phyloP scores from a whole-genome alignment of 2,888 invertebrate genomes.

The Strigamia transsilvanica region DNA sequence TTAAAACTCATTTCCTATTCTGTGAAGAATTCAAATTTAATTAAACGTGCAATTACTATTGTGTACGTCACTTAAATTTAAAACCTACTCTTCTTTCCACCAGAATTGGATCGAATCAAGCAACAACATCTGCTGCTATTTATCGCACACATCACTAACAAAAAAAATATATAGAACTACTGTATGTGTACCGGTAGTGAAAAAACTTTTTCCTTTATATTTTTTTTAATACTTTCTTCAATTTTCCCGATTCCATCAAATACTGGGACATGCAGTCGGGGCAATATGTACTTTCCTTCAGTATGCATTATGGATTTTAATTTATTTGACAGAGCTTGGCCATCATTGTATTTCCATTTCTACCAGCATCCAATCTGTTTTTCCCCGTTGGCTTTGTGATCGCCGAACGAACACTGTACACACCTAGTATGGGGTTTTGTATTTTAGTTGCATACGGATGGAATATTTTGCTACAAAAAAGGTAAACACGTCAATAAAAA shows the following conservation, averaged over 20 bases:
- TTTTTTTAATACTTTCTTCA: slow-evolving; percentile 12
- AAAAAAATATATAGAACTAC: background rate
- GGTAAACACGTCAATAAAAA: slow-evolving; percentile 52
- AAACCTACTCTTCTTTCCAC: background rate
- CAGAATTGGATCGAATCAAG: slow-evolving; percentile 7
- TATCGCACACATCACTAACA: background rate
- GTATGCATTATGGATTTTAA: slow-evolving; percentile 60
- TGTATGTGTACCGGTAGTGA: too few relatives aligned
- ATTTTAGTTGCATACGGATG: slow-evolving; percentile 89
- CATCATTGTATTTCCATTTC: slow-evolving; percentile 86
- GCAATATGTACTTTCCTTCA: slow-evolving; percentile 52
- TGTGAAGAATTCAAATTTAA: slow-evolving; percentile 1
- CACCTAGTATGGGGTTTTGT: slow-evolving; percentile 98
- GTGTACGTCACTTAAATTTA: background rate
- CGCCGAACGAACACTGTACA: slow-evolving; percentile 92
- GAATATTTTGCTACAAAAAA: slow-evolving; percentile 68
- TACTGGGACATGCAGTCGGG: slow-evolving; percentile 10
- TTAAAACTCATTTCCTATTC: slow-evolving; percentile 45
- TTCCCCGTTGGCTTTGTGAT: slow-evolving; percentile 98
- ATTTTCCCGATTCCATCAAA: slow-evolving; percentile 19
- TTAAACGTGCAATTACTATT: slow-evolving; percentile 19
- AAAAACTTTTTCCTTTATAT: too few relatives aligned
- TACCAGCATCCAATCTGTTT: slow-evolving; percentile 96
- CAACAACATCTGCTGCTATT: slow-evolving; percentile 14
- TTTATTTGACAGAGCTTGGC: slow-evolving; percentile 75